Conservation (phyloP, 2,113 vertebrate genomes). For the Halcyon malimbica region DNA sequence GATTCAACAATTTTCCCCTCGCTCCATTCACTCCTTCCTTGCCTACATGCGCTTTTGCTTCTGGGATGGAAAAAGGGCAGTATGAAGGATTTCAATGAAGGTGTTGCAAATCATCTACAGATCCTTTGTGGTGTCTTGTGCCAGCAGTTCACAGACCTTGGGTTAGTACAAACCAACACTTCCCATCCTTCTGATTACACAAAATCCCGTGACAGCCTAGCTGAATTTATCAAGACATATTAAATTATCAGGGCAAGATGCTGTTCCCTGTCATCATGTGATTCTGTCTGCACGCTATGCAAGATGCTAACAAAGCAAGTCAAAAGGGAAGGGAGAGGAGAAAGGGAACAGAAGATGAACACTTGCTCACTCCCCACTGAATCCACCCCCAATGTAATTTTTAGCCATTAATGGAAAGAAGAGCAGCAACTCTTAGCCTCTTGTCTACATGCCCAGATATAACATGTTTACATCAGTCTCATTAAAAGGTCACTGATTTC, state of each 20-base stretch:
- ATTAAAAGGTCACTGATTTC: not conserved
- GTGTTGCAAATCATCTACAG: not conserved
- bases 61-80: not conserved
- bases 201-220: constrained; percentile 4
- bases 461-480: not conserved
- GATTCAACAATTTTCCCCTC: not conserved
- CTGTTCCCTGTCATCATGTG: constrained; percentile 30
- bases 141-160: not conserved
- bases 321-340: not conserved
- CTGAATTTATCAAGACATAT: constrained; percentile 35
- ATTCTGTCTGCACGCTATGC: not conserved
- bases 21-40: not conserved
- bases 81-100: not conserved
- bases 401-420: not conserved
- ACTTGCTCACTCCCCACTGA: not conserved
- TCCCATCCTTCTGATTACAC: not conserved
- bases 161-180: not conserved
- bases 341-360: not conserved
- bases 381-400: not conserved
- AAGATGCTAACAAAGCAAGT: not conserved
- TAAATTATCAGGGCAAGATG: constrained; percentile 50
- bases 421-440: not conserved
- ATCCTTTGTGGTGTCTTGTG: not conserved
- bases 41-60: not conserved
- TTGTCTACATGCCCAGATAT: not conserved